Percentiles rank a stretch among this genome's conserved stretches.
These are phyloP conservation scores for Gymnarchus niloticus DNA, from an alignment of 2,113 vertebrate species.

Conservation along the genomic window DNA sequence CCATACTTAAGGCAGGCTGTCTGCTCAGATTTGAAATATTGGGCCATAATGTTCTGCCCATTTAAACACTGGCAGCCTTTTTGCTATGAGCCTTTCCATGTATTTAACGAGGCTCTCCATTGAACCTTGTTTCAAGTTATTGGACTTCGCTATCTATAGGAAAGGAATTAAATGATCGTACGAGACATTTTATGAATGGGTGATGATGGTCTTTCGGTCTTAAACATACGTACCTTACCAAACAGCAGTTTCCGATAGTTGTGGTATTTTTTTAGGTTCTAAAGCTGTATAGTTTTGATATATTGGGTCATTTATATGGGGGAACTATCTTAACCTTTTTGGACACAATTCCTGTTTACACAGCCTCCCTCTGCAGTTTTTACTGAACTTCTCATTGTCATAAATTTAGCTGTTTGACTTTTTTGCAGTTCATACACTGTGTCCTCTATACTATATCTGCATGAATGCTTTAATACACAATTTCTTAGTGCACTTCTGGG, in stretches of 20 bases:
- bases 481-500: too few relatives aligned
- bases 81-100: not conserved
- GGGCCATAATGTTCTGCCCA: not conserved
- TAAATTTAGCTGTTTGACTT: not conserved
- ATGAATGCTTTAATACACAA: not conserved
- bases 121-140: too few relatives aligned
- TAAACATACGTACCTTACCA: too few relatives aligned
- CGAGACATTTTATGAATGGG: too few relatives aligned
- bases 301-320: not conserved
- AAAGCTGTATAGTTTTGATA: not conserved
- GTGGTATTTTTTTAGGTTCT: not conserved
- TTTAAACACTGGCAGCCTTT: not conserved
- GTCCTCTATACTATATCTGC: not conserved
- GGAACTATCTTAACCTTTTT: not conserved
- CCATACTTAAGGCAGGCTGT: not conserved
- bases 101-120: not conserved
- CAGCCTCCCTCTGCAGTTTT: not conserved
- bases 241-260: not conserved
- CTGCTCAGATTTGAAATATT: not conserved
- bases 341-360: not conserved
- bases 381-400: not conserved
- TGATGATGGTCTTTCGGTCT: too few relatives aligned
- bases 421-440: not conserved
- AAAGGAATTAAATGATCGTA: too few relatives aligned
- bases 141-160: too few relatives aligned